phyloP scores from a whole-genome alignment of 2,888 invertebrate genomes.

The Orthonevra nobilis region DNA sequence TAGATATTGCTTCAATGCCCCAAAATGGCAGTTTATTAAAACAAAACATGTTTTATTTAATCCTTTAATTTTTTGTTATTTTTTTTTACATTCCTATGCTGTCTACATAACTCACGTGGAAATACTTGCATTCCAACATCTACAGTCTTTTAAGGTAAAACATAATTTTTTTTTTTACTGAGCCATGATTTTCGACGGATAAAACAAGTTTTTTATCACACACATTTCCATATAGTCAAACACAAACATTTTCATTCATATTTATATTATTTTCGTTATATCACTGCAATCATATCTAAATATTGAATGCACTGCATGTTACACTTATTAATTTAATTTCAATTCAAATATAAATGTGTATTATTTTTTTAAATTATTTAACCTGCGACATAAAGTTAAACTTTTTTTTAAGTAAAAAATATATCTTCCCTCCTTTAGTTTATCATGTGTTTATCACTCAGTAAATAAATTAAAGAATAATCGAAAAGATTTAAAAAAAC shows the following conservation, averaged over 20 bases:
- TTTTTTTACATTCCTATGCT: slow-evolving; percentile 44
- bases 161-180: slow-evolving; percentile 43
- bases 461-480: too few species aligned
- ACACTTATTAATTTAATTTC: too few species aligned
- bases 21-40: slow-evolving; percentile 6
- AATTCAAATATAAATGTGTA: too few species aligned
- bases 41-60: slow-evolving; percentile 26
- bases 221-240: slow-evolving; percentile 12
- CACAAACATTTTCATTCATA: slow-evolving; percentile 13
- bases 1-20: too few species aligned
- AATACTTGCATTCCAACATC: slow-evolving; percentile 62
- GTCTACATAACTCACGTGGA: slow-evolving; percentile 57
- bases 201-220: slow-evolving; percentile 18
- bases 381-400: too few species aligned
- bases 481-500: too few species aligned
- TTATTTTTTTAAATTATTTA: too few species aligned
- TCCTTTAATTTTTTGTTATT: slow-evolving; percentile 21
- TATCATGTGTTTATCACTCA: too few species aligned
- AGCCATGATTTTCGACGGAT: slow-evolving; percentile 24
- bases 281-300: slow-evolving; percentile 21
- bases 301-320: slow-evolving; percentile 29
- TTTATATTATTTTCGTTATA: slow-evolving; percentile 8
- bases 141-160: slow-evolving; percentile 70
- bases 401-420: too few species aligned
- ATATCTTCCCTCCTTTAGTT: too few species aligned